These are phyloP conservation scores for Zosterops hypoxanthus DNA, from an alignment of 2,113 vertebrate species.

Conservation along the genomic window DNA sequence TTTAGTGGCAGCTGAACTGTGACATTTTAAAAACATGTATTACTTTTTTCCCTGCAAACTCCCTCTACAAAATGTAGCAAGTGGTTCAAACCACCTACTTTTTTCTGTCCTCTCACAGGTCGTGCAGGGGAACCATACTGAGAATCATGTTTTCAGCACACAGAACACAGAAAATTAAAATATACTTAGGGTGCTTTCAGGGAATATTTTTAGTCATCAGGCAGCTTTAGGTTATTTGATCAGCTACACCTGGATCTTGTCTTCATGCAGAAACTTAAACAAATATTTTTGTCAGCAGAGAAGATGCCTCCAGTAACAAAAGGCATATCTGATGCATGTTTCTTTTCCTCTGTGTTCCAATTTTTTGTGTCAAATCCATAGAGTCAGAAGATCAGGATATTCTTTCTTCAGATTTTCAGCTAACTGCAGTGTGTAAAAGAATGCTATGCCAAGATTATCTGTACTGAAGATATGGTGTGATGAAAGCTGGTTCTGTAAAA, in stretches of 20 bases:
- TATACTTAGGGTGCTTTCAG: not conserved
- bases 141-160: not conserved
- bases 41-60: not conserved
- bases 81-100: not conserved
- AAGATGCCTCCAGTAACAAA: slow-evolving; percentile 30
- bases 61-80: not conserved
- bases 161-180: slow-evolving; percentile 18
- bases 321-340: slow-evolving; percentile 3
- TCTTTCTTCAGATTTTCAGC: slow-evolving; percentile 17
- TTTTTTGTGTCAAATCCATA: slow-evolving; percentile 31
- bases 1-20: not conserved
- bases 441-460: not conserved
- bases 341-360: not conserved
- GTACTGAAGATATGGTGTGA: not conserved
- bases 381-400: not conserved
- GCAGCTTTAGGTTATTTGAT: slow-evolving; percentile 49
- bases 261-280: slow-evolving; percentile 54
- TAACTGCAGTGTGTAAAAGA: slow-evolving; percentile 7
- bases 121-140: not conserved
- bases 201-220: not conserved
- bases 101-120: not conserved
- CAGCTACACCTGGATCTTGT: slow-evolving; percentile 20
- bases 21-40: not conserved
- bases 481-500: not conserved
- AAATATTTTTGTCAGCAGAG: slow-evolving; percentile 53